Base-by-base conservation (phyloP, 2,888 invertebrate species). In the Tolmerus cingulatus region DNA sequence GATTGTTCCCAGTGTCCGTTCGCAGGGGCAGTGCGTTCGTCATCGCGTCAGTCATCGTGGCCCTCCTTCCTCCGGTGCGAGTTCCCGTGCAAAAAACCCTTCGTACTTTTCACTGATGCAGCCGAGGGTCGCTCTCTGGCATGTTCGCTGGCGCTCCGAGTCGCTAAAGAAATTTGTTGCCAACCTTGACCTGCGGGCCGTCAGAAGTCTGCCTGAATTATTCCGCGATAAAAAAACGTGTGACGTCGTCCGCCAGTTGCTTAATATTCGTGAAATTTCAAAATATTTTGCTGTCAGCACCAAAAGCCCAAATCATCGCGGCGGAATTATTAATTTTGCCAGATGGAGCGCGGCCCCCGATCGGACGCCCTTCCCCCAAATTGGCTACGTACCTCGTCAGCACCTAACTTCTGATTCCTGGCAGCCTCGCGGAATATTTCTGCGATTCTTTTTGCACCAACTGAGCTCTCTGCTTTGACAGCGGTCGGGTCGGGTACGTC, bases 21-120 rank as follows among this genome's bases (percentile, higher is more conserved):
- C 74, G 88, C 2, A 51, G 76, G 76, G 82, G 66, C 55, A 87
- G 74, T 23, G 74, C 30, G 55, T 88, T 89, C 74, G 79, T 81
- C 66, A 77, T 78, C 74, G 88, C 88, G 81, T 88, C 89, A 57
- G 89, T 87, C 89, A 89, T 89, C 5, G 27, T 16, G 86, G 46
- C 55, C 77, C 40, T 79, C 19, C 51, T 37, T 81, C 16, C 27
- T 84, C 19, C 87, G 40, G 27, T 87, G 43, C 76, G n/a, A 16
- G 7, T 51, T 46, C 14, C 19, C n/a, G 34, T 84, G 23, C 57
- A 84, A 66, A 84, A 19, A 46, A 46, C 23, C 37, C 40, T 40
- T 66, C 30, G 43, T 12, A 37, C 66, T 14, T 84, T 46, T 57
- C 40, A 84, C 16, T 84, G 27, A 2, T 16, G 19, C 16, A 7